Percentiles rank a stretch among this genome's conserved stretches.
Conservation (phyloP, 2,797 vertebrate species). For the Rhyacichthys aspro region DNA sequence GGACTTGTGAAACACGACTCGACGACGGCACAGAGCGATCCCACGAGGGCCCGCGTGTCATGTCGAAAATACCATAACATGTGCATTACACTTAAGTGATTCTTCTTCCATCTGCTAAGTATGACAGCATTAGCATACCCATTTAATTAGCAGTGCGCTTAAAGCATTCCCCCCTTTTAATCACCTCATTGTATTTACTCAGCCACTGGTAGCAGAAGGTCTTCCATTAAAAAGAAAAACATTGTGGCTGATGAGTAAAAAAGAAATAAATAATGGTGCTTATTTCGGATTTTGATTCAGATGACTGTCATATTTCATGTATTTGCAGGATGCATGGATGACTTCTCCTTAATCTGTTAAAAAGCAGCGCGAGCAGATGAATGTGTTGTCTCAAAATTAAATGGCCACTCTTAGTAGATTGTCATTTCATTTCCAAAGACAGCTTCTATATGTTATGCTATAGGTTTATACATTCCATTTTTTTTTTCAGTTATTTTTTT, state of each 20-base stretch:
- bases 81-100: conserved; percentile 99
- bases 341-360: too few species aligned
- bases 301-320: too few species aligned
- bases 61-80: conserved; percentile 97
- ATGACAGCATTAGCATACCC: conserved; percentile 99
- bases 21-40: conserved; percentile 85
- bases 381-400: too few species aligned
- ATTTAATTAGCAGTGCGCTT: conserved; percentile 98
- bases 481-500: too few species aligned
- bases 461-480: too few species aligned
- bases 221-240: conserved; percentile 24
- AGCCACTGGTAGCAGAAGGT: conserved; percentile 58
- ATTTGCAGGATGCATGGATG: too few species aligned
- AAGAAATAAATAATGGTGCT: conserved; percentile 20
- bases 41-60: conserved; percentile 88
- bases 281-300: conserved; percentile 23
- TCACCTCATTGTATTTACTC: conserved; percentile 89
- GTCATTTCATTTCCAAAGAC: too few species aligned
- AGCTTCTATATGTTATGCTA: too few species aligned
- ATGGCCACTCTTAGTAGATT: too few species aligned
- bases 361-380: too few species aligned
- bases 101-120: conserved; percentile 99
- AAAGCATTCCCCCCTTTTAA: conserved; percentile 95
- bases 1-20: conserved; percentile 71
- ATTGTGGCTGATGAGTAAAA: conserved; percentile 27